Base-by-base conservation (phyloP, 2,113 vertebrate genomes). In the Heterochromis multidens region DNA sequence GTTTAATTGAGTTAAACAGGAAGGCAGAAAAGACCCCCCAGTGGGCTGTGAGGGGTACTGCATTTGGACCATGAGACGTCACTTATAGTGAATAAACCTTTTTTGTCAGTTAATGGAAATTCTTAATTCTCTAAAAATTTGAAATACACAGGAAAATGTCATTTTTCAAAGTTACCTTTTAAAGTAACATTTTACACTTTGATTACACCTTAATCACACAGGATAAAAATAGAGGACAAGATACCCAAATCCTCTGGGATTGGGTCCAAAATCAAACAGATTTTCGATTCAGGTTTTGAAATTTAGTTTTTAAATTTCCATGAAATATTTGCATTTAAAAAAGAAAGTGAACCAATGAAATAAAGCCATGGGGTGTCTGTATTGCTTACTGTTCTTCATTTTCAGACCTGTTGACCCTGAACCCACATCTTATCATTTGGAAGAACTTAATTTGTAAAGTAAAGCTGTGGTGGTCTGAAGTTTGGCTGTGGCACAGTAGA, bases 221-320 rank as follows among this genome's bases (percentile, higher is more conserved):
- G 3, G 37, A 40, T 40, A 40, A 40, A 40, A 10, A 14, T 1
- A 65, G 21, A 65, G 62, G 1, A 67, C n/a, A 1, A 21, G 2
- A 0, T 0, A 13, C 35, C 35, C 35, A 23, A 0, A 12, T 65
- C 12, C n/a, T 65, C 62, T 40, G 35, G 35, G 31, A 37, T 37
- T 31, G 13, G 31, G 62, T 40, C 7, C 35, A 67, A 25, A 67
- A 37, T 67, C 63, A 43, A 67, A 13, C 35, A 23, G 62, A 16
- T 1, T 35, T 62, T 62, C 3, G 2, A n/a, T 5, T 62, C 33
- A 21, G 29, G 5, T 12, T 62, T 62, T 21, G n/a, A 5, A 14
- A 14, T 65, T 11, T 21, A 63, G 11, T n/a, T 7, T 63, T 0
- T n/a, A 62, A 29, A 35, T 35, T n/a, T 37, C 35, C 11, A 12